A percentile compares a stretch with the other conserved stretches of the same genome.
Evolutionary conservation across 2,113 vertebrate genomes (phyloP).

Genomic region (Takifugu flavidus): DNA sequence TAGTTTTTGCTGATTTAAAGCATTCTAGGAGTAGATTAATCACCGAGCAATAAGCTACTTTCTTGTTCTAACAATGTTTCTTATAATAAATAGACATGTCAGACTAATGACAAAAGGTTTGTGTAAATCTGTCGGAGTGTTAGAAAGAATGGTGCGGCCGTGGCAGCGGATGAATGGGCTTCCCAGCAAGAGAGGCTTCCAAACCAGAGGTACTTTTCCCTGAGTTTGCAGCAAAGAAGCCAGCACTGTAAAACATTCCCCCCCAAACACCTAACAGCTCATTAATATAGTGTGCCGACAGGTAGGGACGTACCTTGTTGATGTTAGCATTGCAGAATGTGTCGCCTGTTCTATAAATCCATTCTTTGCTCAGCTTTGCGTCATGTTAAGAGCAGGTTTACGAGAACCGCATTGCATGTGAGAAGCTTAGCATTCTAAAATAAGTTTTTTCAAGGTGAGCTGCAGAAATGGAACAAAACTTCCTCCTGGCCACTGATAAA

Average conservation of each 20-base stretch:
- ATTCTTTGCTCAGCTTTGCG: conserved; percentile 32
- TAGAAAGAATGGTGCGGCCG: conserved; percentile 49
- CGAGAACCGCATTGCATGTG: conserved; percentile 29
- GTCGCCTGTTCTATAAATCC: conserved; percentile 60
- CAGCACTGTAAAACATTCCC: conserved; percentile 67
- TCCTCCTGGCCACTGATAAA: conserved; percentile 57
- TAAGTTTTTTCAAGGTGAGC: conserved; percentile 50
- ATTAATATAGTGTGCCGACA: conserved; percentile 67
- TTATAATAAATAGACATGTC: conserved; percentile 67
- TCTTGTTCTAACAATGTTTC: conserved; percentile 54
- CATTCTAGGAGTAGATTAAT: conserved; percentile 48
- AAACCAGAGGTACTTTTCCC: conserved; percentile 66
- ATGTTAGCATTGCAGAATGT: conserved; percentile 64
- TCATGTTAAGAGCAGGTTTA: conserved; percentile 45
- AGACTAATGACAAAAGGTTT: conserved; percentile 64
- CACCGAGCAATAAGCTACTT: not conserved
- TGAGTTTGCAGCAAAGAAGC: conserved; percentile 64
- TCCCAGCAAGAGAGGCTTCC: conserved; percentile 49
- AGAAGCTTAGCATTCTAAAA: conserved; percentile 42
- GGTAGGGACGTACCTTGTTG: conserved; percentile 63
- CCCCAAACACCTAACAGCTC: conserved; percentile 67
- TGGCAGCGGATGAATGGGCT: conserved; percentile 72
- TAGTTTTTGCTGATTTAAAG: conserved; percentile 49
- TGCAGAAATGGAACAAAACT: conserved; percentile 51
- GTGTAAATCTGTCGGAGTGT: conserved; percentile 72